Percentiles rank a stretch among this genome's conserved stretches.
These are phyloP conservation scores for Xyrichtys novacula DNA, from an alignment of 2,797 vertebrate genomes.

Conservation along the genomic window DNA sequence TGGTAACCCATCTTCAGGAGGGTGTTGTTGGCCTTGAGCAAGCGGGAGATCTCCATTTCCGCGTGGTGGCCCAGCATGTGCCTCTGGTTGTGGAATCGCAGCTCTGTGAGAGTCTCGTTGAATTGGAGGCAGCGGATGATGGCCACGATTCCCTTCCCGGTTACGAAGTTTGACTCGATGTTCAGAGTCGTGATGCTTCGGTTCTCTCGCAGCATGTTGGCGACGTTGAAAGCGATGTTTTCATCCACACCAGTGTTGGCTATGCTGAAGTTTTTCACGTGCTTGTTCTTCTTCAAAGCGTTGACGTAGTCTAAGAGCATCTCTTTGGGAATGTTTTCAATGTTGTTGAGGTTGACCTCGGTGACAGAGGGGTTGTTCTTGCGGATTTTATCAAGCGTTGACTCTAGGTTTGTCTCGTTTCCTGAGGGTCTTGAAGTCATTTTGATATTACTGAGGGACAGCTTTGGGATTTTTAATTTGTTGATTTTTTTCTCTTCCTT, in stretches of 20 bases:
- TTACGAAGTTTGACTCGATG: constrained; percentile 95
- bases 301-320: constrained; percentile 96
- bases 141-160: constrained; percentile 94
- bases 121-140: constrained; percentile 97
- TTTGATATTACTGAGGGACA: constrained; percentile 91
- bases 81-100: constrained; percentile 98
- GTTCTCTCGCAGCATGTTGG: constrained; percentile 98
- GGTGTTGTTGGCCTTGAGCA: constrained; percentile 95
- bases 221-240: constrained; percentile 89
- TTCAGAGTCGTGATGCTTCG: constrained; percentile 93
- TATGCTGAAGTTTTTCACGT: constrained; percentile 93
- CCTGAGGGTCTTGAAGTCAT: constrained; percentile 96
- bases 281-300: constrained; percentile 93
- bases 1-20: constrained; percentile 98
- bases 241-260: constrained; percentile 97
- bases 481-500: constrained; percentile 89
- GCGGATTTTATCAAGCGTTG: constrained; percentile 89
- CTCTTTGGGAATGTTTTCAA: constrained; percentile 97
- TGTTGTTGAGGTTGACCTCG: constrained; percentile 98
- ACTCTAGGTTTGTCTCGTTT: constrained; percentile 96
- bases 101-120: constrained; percentile 94
- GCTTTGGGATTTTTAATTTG: constrained; percentile 92
- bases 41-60: constrained; percentile 96
- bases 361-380: constrained; percentile 90
- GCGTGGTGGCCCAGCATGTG: constrained; percentile 97